These are phyloP conservation scores for Corticium candelabrum DNA, from an alignment of 37 sponge, comb jelly and placozoan species.

Conservation along the genomic window DNA sequence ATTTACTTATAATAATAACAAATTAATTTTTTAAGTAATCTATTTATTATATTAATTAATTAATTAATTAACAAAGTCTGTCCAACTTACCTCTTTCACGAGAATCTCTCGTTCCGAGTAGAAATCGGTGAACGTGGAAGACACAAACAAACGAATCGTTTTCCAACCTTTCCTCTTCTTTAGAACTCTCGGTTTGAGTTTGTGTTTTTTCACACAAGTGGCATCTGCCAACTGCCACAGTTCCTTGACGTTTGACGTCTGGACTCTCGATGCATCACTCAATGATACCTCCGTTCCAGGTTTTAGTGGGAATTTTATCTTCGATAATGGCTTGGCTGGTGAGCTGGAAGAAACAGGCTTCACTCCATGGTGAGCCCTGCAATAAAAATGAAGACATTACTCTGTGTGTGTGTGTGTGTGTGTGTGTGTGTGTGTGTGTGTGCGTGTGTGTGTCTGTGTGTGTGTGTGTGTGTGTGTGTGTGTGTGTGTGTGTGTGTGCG, in stretches of 20 bases:
- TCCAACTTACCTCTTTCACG: not conserved
- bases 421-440: too few species aligned
- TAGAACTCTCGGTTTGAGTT: not conserved
- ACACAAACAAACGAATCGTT: not conserved
- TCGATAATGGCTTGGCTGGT: too few species aligned
- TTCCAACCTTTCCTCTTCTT: not conserved
- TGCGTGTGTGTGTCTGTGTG: too few species aligned
- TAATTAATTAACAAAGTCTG: not conserved
- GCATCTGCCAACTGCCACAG: not conserved
- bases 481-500: too few species aligned
- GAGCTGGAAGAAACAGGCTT: too few species aligned
- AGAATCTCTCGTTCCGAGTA: not conserved
- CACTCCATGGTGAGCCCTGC: too few species aligned
- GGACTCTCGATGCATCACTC: not conserved
- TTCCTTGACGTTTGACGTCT: not conserved
- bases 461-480: too few species aligned
- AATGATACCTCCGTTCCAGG: not conserved
- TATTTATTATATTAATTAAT: not conserved
- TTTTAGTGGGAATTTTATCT: too few species aligned
- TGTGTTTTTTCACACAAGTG: not conserved
- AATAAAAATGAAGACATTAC: too few species aligned
- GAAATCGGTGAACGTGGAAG: not conserved
- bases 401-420: too few species aligned
- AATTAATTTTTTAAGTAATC: too few species aligned
- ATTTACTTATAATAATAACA: too few species aligned